phyloP scores from a whole-genome alignment of 2,113 vertebrate genomes.

The Psittacara wagleri region DNA sequence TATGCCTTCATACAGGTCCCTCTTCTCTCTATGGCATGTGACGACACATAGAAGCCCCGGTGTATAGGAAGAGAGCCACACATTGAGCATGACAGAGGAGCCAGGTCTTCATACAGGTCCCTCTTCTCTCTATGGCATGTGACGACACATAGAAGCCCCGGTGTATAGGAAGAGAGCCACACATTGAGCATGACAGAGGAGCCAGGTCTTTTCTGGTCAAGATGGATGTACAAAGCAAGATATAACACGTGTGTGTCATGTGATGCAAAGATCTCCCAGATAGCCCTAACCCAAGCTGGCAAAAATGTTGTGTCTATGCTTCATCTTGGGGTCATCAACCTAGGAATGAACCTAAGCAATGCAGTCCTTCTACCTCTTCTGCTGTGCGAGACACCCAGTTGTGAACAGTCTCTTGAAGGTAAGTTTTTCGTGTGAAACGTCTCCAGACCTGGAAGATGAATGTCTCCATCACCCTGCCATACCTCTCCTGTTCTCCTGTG shows the following conservation, averaged over 20 bases:
- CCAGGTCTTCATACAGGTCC: not conserved
- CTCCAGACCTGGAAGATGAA: not conserved
- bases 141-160: accelerated
- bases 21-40: not conserved
- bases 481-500: not conserved
- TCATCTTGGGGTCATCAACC: not conserved
- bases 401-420: not conserved
- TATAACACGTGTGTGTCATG: not conserved
- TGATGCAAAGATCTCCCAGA: not conserved
- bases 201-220: not conserved
- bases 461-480: too few relatives aligned
- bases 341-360: not conserved
- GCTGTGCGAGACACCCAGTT: not conserved
- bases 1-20: not conserved
- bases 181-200: not conserved
- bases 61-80: not conserved
- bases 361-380: not conserved
- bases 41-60: accelerated
- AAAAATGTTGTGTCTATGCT: not conserved
- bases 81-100: not conserved
- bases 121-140: not conserved
- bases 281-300: not conserved
- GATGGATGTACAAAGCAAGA: not conserved
- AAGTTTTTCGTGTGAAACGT: not conserved
- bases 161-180: not conserved